These are phyloP conservation scores for Mantis religiosa DNA, from an alignment of 2,888 invertebrate genomes.

Conservation along the genomic window DNA sequence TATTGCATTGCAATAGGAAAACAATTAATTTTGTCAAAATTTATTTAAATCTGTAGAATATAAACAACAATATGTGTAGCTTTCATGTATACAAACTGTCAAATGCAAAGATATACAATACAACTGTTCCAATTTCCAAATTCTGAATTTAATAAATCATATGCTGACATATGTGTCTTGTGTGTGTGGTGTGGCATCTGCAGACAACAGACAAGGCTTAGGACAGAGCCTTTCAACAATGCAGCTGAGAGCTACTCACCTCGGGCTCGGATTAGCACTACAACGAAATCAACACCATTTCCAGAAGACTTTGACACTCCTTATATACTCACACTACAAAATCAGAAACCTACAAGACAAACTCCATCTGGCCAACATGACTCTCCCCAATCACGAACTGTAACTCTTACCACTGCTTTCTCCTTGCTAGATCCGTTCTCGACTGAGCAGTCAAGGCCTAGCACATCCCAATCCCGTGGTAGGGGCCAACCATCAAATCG, in stretches of 20 bases:
- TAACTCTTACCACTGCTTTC: constrained; percentile 13
- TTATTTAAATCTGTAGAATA: not conserved
- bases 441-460: not conserved
- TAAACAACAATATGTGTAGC: not conserved
- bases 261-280: not conserved
- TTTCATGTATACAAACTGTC: too few relatives aligned
- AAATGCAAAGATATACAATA: not conserved
- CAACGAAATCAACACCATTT: not conserved
- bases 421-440: constrained; percentile 9
- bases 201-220: constrained; percentile 25
- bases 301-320: not conserved
- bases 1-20: not conserved
- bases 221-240: constrained; percentile 5
- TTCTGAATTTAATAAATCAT: not conserved
- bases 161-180: not conserved
- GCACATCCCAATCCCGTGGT: not conserved
- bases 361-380: not conserved
- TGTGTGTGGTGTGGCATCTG: constrained; percentile 13
- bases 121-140: not conserved
- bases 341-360: not conserved
- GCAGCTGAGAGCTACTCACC: not conserved
- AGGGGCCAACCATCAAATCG: not conserved
- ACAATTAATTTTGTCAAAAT: not conserved
- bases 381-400: constrained; percentile 1
- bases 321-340: not conserved